Evolutionary conservation across 2,797 vertebrate species (phyloP).

Genomic region (Caiman crocodilus): DNA sequence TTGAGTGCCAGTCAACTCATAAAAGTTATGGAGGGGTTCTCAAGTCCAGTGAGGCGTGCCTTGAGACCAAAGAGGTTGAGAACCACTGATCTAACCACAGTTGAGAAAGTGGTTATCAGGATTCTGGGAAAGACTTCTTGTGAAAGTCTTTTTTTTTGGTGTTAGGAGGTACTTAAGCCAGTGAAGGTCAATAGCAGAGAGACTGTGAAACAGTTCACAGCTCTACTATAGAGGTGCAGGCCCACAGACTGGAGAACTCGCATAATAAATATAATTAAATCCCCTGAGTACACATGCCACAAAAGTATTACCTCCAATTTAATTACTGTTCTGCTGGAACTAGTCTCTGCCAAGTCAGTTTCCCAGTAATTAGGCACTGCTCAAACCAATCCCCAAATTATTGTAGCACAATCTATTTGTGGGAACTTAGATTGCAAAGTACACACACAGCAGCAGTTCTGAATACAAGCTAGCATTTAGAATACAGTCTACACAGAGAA

Average conservation of each 20-base stretch:
- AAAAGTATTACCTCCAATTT: background rate
- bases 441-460: background rate
- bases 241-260: background rate
- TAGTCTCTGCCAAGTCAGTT: background rate
- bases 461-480: background rate
- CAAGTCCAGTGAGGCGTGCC: no score
- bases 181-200: background rate
- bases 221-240: background rate
- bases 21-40: no score
- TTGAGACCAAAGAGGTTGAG: no score
- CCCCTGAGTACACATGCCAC: background rate
- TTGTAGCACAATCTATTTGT: background rate
- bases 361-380: background rate
- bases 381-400: background rate
- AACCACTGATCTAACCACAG: background rate
- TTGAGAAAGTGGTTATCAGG: background rate
- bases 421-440: conserved; percentile 21
- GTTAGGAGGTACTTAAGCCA: background rate
- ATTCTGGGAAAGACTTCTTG: background rate
- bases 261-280: background rate
- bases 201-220: background rate
- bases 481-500: background rate
- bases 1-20: no score
- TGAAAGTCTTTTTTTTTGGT: background rate
- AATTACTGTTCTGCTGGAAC: background rate